phyloP scores from a whole-genome alignment of 2,113 vertebrate genomes.

The Salvelinus sp. region DNA sequence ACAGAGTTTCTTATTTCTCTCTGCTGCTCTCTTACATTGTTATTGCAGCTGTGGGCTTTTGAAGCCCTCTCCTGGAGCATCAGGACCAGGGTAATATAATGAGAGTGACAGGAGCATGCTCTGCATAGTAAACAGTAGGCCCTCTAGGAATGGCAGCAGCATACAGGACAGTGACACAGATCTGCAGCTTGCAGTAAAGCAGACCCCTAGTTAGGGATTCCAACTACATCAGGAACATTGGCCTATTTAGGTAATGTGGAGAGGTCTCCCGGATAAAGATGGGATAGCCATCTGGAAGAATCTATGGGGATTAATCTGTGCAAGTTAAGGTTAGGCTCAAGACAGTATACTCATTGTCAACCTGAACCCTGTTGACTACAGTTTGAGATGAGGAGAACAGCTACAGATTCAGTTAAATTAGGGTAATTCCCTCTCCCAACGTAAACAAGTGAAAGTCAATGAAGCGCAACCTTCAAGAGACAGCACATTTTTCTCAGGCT shows the following conservation, averaged over 20 bases:
- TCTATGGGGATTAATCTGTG: background rate
- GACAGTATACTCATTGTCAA: background rate
- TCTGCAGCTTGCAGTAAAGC: background rate
- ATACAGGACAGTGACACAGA: slow-evolving; percentile 1
- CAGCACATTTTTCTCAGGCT: background rate
- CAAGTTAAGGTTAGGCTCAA: background rate
- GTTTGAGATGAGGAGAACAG: background rate
- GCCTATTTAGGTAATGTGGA: slow-evolving; percentile 23
- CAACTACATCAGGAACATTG: slow-evolving; percentile 1
- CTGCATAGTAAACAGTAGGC: background rate
- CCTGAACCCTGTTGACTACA: background rate
- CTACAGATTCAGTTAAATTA: background rate
- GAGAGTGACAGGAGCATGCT: slow-evolving; percentile 16
- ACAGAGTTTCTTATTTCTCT: slow-evolving; percentile 1
- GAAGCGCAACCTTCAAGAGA: background rate
- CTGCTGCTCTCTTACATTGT: background rate
- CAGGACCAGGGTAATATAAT: slow-evolving; percentile 12
- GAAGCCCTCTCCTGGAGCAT: slow-evolving; percentile 1
- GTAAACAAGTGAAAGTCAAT: background rate
- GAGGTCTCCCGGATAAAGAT: background rate
- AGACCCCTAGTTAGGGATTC: background rate
- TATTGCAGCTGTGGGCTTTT: slow-evolving; percentile 23
- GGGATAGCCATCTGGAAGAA: background rate
- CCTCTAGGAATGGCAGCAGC: background rate
- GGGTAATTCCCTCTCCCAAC: background rate